Conservation (phyloP, 2,113 vertebrate species). For the Reinhardtius hippoglossoides region DNA sequence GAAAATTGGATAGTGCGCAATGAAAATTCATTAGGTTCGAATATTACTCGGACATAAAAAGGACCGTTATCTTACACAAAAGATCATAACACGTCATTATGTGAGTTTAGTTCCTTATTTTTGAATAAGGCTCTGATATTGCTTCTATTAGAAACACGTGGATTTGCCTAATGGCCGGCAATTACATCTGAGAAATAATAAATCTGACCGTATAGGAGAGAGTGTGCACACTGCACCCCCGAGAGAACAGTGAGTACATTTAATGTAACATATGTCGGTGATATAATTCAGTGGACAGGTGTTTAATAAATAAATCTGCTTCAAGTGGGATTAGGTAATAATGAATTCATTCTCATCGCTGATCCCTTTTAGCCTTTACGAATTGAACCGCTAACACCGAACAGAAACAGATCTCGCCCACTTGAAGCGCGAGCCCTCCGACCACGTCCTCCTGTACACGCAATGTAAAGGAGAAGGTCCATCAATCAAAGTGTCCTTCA, state of each 20-base stretch:
- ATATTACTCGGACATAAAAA: neutral
- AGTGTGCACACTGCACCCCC: conserved; percentile 11
- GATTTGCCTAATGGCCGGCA: conserved; percentile 20
- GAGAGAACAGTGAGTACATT: conserved; percentile 32
- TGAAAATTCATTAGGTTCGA: neutral
- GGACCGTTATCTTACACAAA: neutral
- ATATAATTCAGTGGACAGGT: conserved; percentile 45
- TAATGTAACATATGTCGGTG: conserved; percentile 59
- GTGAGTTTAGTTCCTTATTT: neutral
- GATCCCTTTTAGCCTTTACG: no score
- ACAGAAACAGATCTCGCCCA: no score
- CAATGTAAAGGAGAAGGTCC: conserved; percentile 66
- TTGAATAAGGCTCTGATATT: neutral
- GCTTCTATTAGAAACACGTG: conserved; percentile 21
- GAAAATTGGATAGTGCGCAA: neutral
- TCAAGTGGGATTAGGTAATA: conserved; percentile 29
- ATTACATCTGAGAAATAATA: conserved; percentile 15
- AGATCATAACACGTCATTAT: conserved; percentile 3
- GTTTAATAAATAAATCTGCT: conserved; percentile 56
- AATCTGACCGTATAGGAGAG: conserved; percentile 14
- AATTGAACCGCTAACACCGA: no score
- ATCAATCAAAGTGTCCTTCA: conserved; percentile 71
- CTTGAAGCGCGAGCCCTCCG: no score
- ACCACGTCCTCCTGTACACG: conserved; percentile 59
- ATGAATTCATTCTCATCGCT: no score